Conservation (phyloP, 2,113 vertebrate species). For the Sceloporus undulatus region DNA sequence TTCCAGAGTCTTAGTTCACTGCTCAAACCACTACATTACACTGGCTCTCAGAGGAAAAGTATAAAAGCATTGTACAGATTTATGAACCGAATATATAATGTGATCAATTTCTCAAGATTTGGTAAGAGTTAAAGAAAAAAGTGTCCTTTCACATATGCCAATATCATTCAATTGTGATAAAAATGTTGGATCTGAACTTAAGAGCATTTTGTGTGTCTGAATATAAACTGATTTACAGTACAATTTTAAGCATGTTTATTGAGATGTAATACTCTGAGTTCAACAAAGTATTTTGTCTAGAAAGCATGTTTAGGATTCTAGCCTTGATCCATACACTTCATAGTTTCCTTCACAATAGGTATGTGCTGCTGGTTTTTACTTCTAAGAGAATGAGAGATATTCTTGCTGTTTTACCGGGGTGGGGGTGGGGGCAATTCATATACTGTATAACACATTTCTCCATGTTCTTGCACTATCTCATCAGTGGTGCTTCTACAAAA, state of each 20-base stretch:
- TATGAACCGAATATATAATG: neutral
- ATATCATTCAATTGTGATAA: neutral
- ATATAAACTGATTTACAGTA: neutral
- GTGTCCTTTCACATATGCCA: neutral
- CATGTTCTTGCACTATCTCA: conserved; percentile 9
- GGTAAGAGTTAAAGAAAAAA: neutral
- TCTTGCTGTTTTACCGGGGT: no score
- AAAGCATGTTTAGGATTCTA: no score
- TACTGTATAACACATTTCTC: neutral
- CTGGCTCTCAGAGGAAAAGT: no score
- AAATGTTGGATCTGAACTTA: neutral
- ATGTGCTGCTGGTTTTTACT: neutral
- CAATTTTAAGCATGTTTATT: neutral
- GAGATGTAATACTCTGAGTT: neutral
- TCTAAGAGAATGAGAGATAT: no score
- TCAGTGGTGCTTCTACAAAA: neutral
- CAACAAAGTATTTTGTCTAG: neutral
- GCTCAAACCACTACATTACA: no score
- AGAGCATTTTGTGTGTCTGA: neutral
- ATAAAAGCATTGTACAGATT: neutral
- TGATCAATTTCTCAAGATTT: neutral
- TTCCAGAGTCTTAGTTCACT: no score
- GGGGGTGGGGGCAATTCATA: neutral
- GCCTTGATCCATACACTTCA: neutral
- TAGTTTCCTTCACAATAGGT: neutral